A percentile compares a stretch with the other conserved stretches of the same genome.
These are phyloP conservation scores for Atethmia centrago DNA, from an alignment of 2,888 invertebrate genomes.

Conservation along the genomic window DNA sequence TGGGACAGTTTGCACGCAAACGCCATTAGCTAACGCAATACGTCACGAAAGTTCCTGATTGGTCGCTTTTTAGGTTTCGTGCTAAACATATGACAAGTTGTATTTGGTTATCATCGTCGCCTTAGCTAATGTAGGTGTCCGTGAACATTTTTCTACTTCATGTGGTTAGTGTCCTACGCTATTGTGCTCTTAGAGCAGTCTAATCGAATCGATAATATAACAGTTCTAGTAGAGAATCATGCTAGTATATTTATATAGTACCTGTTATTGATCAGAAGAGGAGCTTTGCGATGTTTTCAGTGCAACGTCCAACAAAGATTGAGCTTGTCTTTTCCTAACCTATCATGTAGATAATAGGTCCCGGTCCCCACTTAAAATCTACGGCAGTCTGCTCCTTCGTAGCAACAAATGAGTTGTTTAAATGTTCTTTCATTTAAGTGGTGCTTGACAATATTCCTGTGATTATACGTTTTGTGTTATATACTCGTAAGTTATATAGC, in stretches of 20 bases:
- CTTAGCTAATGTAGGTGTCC: not conserved
- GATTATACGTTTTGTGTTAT: not conserved
- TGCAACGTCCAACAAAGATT: not conserved
- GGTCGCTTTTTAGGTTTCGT: conserved; percentile 18
- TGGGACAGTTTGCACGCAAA: conserved; percentile 64
- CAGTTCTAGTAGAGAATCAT: not conserved
- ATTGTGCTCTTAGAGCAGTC: not conserved
- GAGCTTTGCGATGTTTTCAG: not conserved
- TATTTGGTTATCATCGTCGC: not conserved
- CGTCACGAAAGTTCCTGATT: conserved; percentile 39
- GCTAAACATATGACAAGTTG: not conserved
- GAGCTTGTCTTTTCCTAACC: not conserved
- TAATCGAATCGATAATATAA: not conserved
- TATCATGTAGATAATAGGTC: not conserved
- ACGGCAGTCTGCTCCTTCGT: not conserved
- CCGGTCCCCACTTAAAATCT: not conserved
- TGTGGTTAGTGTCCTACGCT: not conserved
- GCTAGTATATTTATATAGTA: too few relatives aligned
- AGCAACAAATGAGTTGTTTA: not conserved
- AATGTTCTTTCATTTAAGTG: not conserved
- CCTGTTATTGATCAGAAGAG: not conserved
- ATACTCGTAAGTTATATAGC: not conserved
- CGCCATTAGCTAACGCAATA: conserved; percentile 55
- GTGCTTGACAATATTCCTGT: not conserved
- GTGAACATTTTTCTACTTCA: not conserved